Percentiles rank a stretch among this genome's conserved stretches.
Conservation (phyloP, 2,797 vertebrate species). For the Selene dorsalis region DNA sequence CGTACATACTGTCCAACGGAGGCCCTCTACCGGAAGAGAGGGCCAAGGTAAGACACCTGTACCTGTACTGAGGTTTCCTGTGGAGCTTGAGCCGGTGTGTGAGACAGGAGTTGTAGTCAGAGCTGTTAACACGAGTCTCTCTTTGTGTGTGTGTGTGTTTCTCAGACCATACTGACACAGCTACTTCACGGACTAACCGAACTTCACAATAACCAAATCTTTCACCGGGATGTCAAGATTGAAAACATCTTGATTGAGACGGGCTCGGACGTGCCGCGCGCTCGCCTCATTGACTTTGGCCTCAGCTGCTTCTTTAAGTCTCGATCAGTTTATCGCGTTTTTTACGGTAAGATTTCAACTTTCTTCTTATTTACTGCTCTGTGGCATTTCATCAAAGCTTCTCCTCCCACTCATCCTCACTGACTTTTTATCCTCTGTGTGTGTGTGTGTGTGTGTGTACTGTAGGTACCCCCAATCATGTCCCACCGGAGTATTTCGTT, state of each 20-base stretch:
- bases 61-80: too few relatives aligned
- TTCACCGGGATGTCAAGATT: conserved; percentile 36
- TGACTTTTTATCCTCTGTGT: not conserved
- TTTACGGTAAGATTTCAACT: not conserved
- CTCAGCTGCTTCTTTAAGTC: conserved; percentile 30
- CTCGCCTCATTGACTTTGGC: conserved; percentile 43
- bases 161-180: conserved; percentile 27
- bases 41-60: conserved; percentile 28
- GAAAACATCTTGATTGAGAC: conserved; percentile 43
- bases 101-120: too few relatives aligned
- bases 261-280: not conserved
- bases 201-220: not conserved
- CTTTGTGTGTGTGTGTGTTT: not conserved
- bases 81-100: too few relatives aligned
- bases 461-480: not conserved
- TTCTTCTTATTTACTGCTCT: not conserved
- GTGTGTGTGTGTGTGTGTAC: not conserved
- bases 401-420: not conserved
- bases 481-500: conserved; percentile 18
- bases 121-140: not conserved
- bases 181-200: conserved; percentile 8
- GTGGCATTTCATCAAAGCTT: not conserved
- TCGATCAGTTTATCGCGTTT: not conserved
- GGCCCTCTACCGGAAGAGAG: not conserved
- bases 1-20: fast-evolving